A percentile compares a stretch with the other conserved stretches of the same genome.
These are phyloP conservation scores for Linepithema humile DNA, from an alignment of 1,140 invertebrate genomes.

Conservation along the genomic window DNA sequence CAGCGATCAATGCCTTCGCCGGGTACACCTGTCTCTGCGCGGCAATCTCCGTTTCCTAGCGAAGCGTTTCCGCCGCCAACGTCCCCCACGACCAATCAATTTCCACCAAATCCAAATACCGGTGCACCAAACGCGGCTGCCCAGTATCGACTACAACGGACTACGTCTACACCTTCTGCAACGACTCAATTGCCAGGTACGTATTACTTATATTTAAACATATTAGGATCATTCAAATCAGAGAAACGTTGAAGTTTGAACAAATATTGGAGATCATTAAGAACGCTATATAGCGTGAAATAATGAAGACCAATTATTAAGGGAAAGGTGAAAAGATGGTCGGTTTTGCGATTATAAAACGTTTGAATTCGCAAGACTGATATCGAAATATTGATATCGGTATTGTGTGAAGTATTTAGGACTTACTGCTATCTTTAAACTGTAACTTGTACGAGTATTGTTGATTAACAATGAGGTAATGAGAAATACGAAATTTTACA, in stretches of 20 bases:
- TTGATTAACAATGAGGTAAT: conserved; percentile 2
- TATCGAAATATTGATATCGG: too few species aligned
- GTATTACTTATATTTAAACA: neutral
- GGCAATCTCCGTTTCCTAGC: conserved; percentile 86
- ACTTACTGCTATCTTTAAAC: too few species aligned
- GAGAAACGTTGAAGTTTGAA: too few species aligned
- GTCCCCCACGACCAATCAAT: conserved; percentile 82
- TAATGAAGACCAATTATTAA: too few species aligned
- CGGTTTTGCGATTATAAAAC: too few species aligned
- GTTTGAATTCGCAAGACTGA: too few species aligned
- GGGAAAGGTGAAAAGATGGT: too few species aligned
- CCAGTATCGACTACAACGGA: conserved; percentile 87
- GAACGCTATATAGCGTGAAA: too few species aligned
- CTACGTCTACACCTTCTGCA: conserved; percentile 87
- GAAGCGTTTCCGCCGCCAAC: conserved; percentile 85
- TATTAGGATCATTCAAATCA: too few species aligned
- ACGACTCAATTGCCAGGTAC: conserved; percentile 89
- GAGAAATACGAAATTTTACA: neutral
- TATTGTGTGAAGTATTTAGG: too few species aligned
- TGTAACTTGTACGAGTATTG: neutral
- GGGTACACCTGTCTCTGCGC: conserved; percentile 82
- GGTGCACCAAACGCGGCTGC: conserved; percentile 84
- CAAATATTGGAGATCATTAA: too few species aligned
- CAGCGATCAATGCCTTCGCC: conserved; percentile 86
- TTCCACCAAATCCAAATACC: conserved; percentile 85